Evolutionary conservation across 2,113 vertebrate species (phyloP), one percentile per base, ranked within the genome.

Genomic region (Hucho hucho): DNA sequence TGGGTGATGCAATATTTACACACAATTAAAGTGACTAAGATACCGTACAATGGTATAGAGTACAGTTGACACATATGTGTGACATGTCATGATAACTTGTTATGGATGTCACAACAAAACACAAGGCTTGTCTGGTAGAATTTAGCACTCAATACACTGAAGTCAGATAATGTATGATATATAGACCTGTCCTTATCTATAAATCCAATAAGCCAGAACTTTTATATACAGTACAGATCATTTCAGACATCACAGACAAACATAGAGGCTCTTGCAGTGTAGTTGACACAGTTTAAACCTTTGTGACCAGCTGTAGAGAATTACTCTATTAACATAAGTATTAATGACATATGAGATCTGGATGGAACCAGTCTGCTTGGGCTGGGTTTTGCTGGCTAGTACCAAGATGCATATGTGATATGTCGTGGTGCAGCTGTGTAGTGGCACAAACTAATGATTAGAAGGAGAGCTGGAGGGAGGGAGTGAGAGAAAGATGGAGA

Each of bases 291-390:
- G 0, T 16, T 72, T 61, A 22, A 26, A 26, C 32, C 46, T 56
- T 53, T 24, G 65, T 29, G 16, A 73, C 25, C 71, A 64, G 70
- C 58, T 61, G 64, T 61, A 64, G 63, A 80, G 75, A 66, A 24
- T 72, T 7, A 73, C 64, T 43, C 13, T 49, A 64, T 73, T 72
- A 43, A 43, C 25, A 18, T 25, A 66, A 56, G 32, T 72, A 72
- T 76, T 74, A 74, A 64, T 79, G 49, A 81, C 43, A 72, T 26
- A 49, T 72, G 14, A 69, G n/a, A 74, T 59, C 68, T 22, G 43
- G 47, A 77, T 69, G 46, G 71, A 74, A 65, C 67, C 56, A 22
- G 28, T 61, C 20, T 13, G n/a, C 26, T 6, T 26, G 61, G 58
- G 26, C 7, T 32, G 25, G 24, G 24, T 26, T 70, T 56, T 61